Conservation (phyloP, 1,140 invertebrate genomes). For the Tribolium madens region DNA sequence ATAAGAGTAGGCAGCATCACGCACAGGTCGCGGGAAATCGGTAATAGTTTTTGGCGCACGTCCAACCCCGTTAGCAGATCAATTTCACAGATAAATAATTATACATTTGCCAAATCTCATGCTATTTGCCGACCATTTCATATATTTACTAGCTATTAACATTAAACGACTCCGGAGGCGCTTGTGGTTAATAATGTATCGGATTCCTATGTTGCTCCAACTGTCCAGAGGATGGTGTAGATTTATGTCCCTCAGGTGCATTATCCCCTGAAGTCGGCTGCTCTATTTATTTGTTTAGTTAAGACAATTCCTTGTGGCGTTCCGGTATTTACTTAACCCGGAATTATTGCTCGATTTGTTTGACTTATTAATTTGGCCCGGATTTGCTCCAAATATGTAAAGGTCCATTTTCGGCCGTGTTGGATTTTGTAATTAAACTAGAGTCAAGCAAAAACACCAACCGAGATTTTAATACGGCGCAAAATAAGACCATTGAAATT, state of each 20-base stretch:
- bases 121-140: slow-evolving; percentile 15
- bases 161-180: slow-evolving; percentile 44
- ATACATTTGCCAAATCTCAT: slow-evolving; percentile 39
- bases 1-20: slow-evolving; percentile 27
- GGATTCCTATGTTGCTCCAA: slow-evolving; percentile 12
- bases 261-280: slow-evolving; percentile 16
- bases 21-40: slow-evolving; percentile 22
- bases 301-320: slow-evolving; percentile 5
- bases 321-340: slow-evolving; percentile 20
- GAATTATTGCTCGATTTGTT: slow-evolving; percentile 43
- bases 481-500: slow-evolving; percentile 5
- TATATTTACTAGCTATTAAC: slow-evolving; percentile 45
- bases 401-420: slow-evolving; percentile 6
- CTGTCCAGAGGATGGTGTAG: slow-evolving; percentile 41
- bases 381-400: slow-evolving; percentile 21
- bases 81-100: slow-evolving; percentile 46
- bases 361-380: slow-evolving; percentile 34
- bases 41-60: slow-evolving; percentile 41
- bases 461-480: too few relatives aligned
- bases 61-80: slow-evolving; percentile 46
- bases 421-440: slow-evolving; percentile 31
- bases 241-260: slow-evolving; percentile 44
- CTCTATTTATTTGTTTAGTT: slow-evolving; percentile 27
- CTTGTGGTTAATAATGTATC: slow-evolving; percentile 38
- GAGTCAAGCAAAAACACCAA: neutral